Conservation (phyloP, 2,113 vertebrate species). For the Noctilio leporinus region DNA sequence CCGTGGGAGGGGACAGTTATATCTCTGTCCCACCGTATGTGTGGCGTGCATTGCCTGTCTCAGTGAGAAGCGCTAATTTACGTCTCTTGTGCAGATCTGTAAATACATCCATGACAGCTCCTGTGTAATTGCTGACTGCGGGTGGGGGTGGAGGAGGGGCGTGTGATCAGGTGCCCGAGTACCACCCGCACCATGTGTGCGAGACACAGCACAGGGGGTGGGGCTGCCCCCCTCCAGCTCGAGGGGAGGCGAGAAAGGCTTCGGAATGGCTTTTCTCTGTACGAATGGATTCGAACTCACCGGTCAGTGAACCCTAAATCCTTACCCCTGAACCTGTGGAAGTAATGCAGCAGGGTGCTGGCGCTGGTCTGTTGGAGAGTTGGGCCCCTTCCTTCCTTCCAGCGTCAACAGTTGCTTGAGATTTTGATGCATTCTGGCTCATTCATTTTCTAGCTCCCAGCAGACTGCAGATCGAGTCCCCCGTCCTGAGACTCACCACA, state of each 20-base stretch:
- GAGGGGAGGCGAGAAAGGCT: neutral
- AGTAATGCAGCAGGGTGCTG: no score
- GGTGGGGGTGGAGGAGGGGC: neutral
- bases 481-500: no score
- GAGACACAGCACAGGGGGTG: no score
- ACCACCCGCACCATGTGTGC: neutral
- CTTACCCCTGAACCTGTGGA: no score
- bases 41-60: neutral
- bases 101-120: neutral
- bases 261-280: neutral
- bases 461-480: no score
- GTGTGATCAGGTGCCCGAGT: neutral
- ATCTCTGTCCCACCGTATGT: accelerated
- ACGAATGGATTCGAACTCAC: no score
- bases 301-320: no score
- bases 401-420: no score
- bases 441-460: no score
- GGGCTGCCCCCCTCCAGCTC: neutral
- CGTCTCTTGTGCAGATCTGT: neutral
- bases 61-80: neutral
- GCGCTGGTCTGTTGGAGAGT: no score
- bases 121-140: neutral
- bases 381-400: no score
- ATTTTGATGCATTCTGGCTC: no score
- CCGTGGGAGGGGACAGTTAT: neutral